Conservation (phyloP, 2,113 vertebrate species). For the Odocoileus virginianus region DNA sequence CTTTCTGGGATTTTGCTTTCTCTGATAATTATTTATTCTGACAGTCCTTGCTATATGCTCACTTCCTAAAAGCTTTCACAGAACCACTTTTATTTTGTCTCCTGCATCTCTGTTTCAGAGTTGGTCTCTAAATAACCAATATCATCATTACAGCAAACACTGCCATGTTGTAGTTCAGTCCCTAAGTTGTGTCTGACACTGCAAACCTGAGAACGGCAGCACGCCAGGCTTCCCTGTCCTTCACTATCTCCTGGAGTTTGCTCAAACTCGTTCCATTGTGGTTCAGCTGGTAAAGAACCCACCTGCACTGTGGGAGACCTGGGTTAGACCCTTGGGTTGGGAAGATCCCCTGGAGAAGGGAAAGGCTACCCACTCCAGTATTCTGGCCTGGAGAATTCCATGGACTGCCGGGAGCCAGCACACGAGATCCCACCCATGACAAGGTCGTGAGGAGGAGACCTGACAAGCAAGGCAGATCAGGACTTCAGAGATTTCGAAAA, state of each 20-base stretch:
- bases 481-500: too few relatives aligned
- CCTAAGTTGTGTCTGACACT: not conserved
- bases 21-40: not conserved
- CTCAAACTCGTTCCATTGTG: not conserved
- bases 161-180: not conserved
- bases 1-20: not conserved
- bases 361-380: not conserved
- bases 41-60: not conserved
- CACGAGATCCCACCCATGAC: too few relatives aligned
- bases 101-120: not conserved
- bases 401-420: not conserved
- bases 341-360: not conserved
- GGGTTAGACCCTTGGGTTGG: not conserved
- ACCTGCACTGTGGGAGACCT: not conserved
- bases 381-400: not conserved
- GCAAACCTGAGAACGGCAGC: not conserved
- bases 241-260: not conserved
- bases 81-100: not conserved
- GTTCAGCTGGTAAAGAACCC: not conserved
- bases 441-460: too few relatives aligned
- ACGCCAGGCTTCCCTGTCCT: not conserved
- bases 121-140: not conserved
- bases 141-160: not conserved
- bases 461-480: too few relatives aligned
- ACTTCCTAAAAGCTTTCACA: not conserved